Conservation (phyloP, 1,140 invertebrate genomes). For the Magallana angulata region DNA sequence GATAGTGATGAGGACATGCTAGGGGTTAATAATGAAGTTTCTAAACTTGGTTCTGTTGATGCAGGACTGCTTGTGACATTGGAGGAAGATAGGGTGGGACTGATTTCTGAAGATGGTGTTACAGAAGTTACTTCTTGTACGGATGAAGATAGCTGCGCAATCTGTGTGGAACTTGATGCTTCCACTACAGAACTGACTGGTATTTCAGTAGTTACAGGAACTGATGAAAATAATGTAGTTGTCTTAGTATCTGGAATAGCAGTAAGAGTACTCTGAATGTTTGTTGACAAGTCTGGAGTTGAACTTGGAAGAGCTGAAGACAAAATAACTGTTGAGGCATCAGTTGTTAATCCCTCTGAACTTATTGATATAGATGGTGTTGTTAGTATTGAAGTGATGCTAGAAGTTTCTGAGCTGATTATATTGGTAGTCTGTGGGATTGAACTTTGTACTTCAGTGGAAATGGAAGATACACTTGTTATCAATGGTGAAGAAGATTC, state of each 20-base stretch:
- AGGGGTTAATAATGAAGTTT: background rate
- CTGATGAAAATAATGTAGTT: conserved; percentile 1
- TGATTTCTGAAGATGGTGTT: background rate
- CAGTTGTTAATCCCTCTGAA: background rate
- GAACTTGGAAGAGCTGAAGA: background rate
- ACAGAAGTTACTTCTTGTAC: background rate
- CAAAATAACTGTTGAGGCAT: background rate
- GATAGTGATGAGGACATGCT: background rate
- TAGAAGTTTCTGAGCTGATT: conserved; percentile 15
- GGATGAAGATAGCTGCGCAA: background rate
- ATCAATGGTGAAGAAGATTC: background rate
- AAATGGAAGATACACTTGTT: background rate
- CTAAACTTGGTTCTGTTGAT: background rate
- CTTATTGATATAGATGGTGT: background rate
- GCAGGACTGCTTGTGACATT: background rate
- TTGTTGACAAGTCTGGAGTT: background rate
- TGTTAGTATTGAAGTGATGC: background rate
- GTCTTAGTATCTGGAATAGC: background rate
- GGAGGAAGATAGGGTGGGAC: conserved; percentile 1
- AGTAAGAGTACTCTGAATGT: background rate
- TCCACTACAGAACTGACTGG: background rate
- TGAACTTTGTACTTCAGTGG: background rate
- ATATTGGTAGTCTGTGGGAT: background rate
- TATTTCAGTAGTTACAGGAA: background rate
- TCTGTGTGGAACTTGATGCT: background rate